These are phyloP conservation scores for Cryptus armator DNA, from an alignment of 2,888 invertebrate species.

Conservation along the genomic window DNA sequence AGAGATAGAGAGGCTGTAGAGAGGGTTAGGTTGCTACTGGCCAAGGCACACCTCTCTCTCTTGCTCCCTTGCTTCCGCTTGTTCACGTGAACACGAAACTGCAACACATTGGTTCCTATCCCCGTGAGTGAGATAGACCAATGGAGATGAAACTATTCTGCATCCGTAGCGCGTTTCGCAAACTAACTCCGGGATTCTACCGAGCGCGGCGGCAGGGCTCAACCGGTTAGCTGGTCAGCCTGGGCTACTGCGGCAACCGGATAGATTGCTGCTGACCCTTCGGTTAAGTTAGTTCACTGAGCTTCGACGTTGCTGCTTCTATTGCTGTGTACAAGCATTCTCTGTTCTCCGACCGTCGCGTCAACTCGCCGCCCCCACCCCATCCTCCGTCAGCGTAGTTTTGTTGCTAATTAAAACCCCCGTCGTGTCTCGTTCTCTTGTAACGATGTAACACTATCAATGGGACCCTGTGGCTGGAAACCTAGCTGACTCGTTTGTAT, in stretches of 20 bases:
- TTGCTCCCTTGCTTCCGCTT: conserved; percentile 22
- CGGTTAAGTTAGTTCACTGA: conserved; percentile 82
- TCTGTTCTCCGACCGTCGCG: conserved; percentile 43
- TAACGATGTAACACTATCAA: conserved; percentile 54
- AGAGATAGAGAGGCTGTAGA: conserved; percentile 4
- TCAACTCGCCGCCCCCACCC: conserved; percentile 56
- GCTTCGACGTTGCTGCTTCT: conserved; percentile 73
- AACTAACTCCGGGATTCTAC: conserved; percentile 76
- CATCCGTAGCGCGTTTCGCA: conserved; percentile 75
- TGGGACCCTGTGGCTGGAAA: conserved; percentile 29
- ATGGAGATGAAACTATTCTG: conserved; percentile 73
- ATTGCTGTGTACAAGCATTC: conserved; percentile 59
- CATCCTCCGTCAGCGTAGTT: conserved; percentile 73
- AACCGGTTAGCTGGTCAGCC: conserved; percentile 53
- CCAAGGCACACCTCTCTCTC: conserved; percentile 8
- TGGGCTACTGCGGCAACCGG: conserved; percentile 64
- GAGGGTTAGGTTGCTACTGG: conserved; percentile 8
- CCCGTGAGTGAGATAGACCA: conserved; percentile 42
- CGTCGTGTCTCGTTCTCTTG: conserved; percentile 47
- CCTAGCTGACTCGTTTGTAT: neutral
- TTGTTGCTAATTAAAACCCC: conserved; percentile 81
- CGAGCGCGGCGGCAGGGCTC: conserved; percentile 13
- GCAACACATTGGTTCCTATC: conserved; percentile 50
- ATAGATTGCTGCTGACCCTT: conserved; percentile 82
- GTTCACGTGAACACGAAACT: conserved; percentile 41